These are phyloP conservation scores for Macrosteles quadrilineatus DNA, from an alignment of 1,140 invertebrate genomes.

Conservation along the genomic window DNA sequence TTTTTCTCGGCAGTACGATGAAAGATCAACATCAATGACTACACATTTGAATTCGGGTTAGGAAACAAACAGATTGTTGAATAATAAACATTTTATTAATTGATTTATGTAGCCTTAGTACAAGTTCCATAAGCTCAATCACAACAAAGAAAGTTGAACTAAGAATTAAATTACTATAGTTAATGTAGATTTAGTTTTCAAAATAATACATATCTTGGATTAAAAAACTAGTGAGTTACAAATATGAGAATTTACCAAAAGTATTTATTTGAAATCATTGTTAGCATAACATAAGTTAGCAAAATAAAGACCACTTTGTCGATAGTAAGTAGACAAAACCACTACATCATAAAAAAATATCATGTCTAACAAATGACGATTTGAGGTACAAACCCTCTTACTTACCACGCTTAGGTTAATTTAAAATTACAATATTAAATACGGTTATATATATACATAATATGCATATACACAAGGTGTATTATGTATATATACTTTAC, in stretches of 20 bases:
- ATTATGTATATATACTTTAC: constrained; percentile 8
- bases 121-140: constrained; percentile 5
- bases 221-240: neutral
- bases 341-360: neutral
- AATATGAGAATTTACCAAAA: neutral
- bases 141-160: neutral
- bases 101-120: constrained; percentile 7
- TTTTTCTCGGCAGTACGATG: too few relatives aligned
- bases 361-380: neutral
- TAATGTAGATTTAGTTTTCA: neutral
- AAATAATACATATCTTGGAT: neutral
- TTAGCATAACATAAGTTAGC: neutral
- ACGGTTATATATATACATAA: constrained; percentile 4
- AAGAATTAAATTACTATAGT: constrained; percentile 11
- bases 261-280: neutral
- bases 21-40: too few relatives aligned
- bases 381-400: neutral
- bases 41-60: too few relatives aligned
- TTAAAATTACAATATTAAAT: constrained; percentile 19
- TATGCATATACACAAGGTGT: too few relatives aligned
- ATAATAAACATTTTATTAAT: constrained; percentile 23
- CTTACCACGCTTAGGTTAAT: neutral
- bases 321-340: neutral
- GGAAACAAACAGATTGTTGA: too few relatives aligned
- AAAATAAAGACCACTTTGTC: neutral